These are phyloP conservation scores for Empis livida DNA, from an alignment of 2,888 invertebrate species.

Conservation along the genomic window DNA sequence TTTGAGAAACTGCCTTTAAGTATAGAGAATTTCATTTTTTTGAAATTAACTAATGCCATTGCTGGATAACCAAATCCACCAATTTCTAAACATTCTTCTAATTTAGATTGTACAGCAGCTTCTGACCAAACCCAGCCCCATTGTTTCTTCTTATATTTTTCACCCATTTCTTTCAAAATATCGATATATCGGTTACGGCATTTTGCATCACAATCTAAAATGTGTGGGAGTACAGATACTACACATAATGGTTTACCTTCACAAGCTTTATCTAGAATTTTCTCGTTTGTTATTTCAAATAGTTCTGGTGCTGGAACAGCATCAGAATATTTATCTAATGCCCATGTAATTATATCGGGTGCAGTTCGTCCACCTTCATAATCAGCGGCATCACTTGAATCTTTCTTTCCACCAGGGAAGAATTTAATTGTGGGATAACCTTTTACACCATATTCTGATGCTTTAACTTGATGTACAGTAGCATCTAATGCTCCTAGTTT, in stretches of 20 bases:
- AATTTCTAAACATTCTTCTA: conserved; percentile 85
- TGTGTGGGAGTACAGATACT: conserved; percentile 84
- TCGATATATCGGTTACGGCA: conserved; percentile 81
- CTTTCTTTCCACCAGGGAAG: conserved; percentile 67
- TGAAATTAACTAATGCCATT: conserved; percentile 89
- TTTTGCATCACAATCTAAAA: conserved; percentile 87
- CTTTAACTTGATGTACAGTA: conserved; percentile 74
- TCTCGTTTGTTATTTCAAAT: conserved; percentile 48
- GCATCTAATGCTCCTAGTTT: conserved; percentile 95
- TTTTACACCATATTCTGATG: conserved; percentile 70
- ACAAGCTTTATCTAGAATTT: conserved; percentile 60
- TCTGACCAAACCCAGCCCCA: conserved; percentile 99
- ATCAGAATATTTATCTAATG: conserved; percentile 70
- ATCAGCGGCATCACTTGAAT: conserved; percentile 54
- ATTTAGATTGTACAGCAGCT: conserved; percentile 66
- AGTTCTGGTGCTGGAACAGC: conserved; percentile 86
- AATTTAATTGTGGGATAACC: conserved; percentile 96
- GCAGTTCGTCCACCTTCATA: conserved; percentile 89
- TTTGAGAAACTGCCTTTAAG: conserved; percentile 88
- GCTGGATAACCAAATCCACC: conserved; percentile 99
- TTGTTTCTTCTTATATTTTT: conserved; percentile 85
- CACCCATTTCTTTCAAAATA: conserved; percentile 59
- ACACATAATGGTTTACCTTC: conserved; percentile 82
- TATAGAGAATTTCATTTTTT: conserved; percentile 93
- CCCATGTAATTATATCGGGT: conserved; percentile 83